Evolutionary conservation across 2,113 vertebrate genomes (phyloP).

Genomic region (Rousettus leschenaultii): DNA sequence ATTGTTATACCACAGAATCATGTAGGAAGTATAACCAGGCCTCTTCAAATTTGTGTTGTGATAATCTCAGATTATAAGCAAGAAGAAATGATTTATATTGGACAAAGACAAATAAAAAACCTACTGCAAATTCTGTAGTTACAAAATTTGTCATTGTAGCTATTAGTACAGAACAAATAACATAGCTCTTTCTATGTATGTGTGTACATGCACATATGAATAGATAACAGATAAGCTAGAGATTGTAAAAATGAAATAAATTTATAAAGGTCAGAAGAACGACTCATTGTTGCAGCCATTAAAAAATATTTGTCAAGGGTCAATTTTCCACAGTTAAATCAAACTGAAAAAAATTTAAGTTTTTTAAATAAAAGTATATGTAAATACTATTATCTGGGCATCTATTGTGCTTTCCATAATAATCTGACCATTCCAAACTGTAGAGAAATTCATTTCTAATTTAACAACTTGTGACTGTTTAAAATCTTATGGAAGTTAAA

Average conservation of each 20-base stretch:
- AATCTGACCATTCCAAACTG: background rate
- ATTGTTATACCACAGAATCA: background rate
- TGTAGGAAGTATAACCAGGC: background rate
- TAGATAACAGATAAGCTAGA: background rate
- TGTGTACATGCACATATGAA: background rate
- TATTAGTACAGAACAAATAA: background rate
- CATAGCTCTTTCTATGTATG: background rate
- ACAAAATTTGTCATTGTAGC: background rate
- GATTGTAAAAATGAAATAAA: background rate
- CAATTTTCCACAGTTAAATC: background rate
- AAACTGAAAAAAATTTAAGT: background rate
- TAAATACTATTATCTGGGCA: background rate
- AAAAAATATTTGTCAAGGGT: background rate
- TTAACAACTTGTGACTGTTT: background rate
- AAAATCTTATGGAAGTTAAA: background rate
- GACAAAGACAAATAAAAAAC: background rate
- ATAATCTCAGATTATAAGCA: background rate
- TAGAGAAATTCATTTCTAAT: background rate
- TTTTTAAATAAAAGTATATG: background rate
- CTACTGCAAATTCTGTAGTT: background rate
- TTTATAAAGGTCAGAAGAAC: background rate
- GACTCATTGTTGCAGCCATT: background rate
- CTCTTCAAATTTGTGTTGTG: background rate
- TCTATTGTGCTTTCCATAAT: background rate
- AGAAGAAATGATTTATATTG: background rate